Evolutionary conservation across 2,888 invertebrate genomes (phyloP).

Genomic region (Ectemnius continuus): DNA sequence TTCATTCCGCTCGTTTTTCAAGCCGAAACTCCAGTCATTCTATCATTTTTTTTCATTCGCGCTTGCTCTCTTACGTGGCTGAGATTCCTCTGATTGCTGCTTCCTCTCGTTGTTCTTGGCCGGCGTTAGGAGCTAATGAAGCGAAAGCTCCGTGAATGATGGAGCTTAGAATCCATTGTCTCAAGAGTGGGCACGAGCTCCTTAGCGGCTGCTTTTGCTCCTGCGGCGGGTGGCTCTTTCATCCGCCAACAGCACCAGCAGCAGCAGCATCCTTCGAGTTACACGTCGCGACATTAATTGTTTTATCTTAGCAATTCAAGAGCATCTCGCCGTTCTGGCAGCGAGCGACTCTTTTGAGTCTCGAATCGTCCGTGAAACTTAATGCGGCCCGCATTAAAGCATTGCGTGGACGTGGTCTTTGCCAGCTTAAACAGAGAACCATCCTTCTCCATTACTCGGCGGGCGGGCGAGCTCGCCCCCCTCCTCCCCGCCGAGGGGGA

Average conservation of each 20-base stretch:
- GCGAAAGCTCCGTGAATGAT: neutral
- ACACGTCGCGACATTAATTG: conserved; percentile 20
- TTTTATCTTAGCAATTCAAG: conserved; percentile 16
- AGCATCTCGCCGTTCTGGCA: neutral
- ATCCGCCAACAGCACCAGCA: neutral
- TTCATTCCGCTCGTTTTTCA: conserved; percentile 25
- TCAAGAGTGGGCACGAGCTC: neutral
- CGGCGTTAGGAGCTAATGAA: conserved; percentile 5
- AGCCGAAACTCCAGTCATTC: conserved; percentile 16
- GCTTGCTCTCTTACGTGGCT: neutral
- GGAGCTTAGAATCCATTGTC: neutral
- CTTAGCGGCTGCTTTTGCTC: no score
- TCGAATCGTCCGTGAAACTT: conserved; percentile 48
- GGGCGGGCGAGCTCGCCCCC: conserved; percentile 35
- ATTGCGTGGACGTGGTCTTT: conserved; percentile 40
- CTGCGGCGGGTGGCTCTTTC: neutral
- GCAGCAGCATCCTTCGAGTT: neutral
- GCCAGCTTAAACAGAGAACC: conserved; percentile 47
- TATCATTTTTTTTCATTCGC: conserved; percentile 9
- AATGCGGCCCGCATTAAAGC: conserved; percentile 51
- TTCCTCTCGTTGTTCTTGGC: conserved; percentile 9
- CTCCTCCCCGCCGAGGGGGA: conserved; percentile 41
- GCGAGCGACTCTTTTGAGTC: conserved; percentile 35
- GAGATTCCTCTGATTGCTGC: conserved; percentile 7
- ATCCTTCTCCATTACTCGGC: conserved; percentile 42